Evolutionary conservation across 1,140 invertebrate species (phyloP).

Genomic region (Cydia fagiglandana): DNA sequence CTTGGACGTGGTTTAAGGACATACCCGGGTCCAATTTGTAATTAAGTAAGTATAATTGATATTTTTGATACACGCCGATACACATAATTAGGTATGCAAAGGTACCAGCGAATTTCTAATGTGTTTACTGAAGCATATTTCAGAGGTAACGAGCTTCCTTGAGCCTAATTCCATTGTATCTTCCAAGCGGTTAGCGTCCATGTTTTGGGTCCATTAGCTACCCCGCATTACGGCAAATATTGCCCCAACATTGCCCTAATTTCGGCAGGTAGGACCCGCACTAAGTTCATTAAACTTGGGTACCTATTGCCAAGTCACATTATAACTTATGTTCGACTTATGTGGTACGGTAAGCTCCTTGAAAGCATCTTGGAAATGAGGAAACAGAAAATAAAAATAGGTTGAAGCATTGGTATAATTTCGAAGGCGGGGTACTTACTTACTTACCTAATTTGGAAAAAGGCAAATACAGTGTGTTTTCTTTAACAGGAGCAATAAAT

Average conservation of each 20-base stretch:
- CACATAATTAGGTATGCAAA: background rate
- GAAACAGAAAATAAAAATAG: too few species aligned
- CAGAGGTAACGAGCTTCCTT: background rate
- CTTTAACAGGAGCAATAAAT: too few species aligned
- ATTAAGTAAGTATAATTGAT: too few species aligned
- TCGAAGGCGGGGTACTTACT: too few species aligned
- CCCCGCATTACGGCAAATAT: constrained; percentile 25
- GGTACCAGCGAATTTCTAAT: background rate
- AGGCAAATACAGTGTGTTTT: too few species aligned
- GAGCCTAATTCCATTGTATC: constrained; percentile 1
- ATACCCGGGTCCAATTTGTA: too few species aligned
- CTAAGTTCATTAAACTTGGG: constrained; percentile 22
- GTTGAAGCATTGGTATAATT: too few species aligned
- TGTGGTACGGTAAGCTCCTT: too few species aligned
- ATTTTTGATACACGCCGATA: too few species aligned
- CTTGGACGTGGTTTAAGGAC: too few species aligned
- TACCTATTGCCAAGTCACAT: background rate
- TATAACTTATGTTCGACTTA: background rate
- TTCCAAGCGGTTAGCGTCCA: constrained; percentile 23
- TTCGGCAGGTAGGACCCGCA: constrained; percentile 1
- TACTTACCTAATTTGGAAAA: too few species aligned
- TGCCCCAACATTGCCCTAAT: constrained; percentile 18
- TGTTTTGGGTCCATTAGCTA: constrained; percentile 7
- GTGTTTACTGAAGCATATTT: constrained; percentile 1
- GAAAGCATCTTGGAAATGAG: too few species aligned